Evolutionary conservation across 2,113 vertebrate species (phyloP).

Genomic region (Ictalurus furcatus): DNA sequence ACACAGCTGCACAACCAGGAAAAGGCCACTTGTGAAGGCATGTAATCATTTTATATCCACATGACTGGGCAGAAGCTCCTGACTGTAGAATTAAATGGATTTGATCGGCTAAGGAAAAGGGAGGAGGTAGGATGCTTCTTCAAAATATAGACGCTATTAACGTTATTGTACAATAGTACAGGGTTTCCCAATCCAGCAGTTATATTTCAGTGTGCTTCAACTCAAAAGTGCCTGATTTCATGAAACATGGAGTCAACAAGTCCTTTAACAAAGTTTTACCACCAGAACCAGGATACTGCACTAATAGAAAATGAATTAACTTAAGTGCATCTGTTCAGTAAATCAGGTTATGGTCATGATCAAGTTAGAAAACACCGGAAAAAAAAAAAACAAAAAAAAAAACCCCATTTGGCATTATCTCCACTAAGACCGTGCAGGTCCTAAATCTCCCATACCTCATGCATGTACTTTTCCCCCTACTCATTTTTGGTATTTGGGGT

Average conservation of each 20-base stretch:
- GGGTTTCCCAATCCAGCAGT: background rate
- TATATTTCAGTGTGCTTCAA: too few species aligned
- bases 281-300: background rate
- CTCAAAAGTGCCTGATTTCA: background rate
- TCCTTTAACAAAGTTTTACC: background rate
- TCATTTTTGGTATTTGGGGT: background rate
- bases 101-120: background rate
- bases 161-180: background rate
- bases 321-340: background rate
- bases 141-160: background rate
- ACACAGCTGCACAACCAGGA: slow-evolving; percentile 7
- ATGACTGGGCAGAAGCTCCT: slow-evolving; percentile 26
- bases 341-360: background rate
- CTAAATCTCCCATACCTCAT: background rate
- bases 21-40: slow-evolving; percentile 46
- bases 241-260: background rate
- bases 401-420: background rate
- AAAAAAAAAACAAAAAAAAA: background rate
- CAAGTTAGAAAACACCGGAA: background rate
- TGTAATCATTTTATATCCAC: slow-evolving; percentile 10
- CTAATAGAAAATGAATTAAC: background rate
- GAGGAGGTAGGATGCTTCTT: background rate
- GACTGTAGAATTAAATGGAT: slow-evolving; percentile 3
- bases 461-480: background rate
- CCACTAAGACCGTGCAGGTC: background rate